Evolutionary conservation across 2,113 vertebrate genomes (phyloP).

Genomic region (Mungos mungo): DNA sequence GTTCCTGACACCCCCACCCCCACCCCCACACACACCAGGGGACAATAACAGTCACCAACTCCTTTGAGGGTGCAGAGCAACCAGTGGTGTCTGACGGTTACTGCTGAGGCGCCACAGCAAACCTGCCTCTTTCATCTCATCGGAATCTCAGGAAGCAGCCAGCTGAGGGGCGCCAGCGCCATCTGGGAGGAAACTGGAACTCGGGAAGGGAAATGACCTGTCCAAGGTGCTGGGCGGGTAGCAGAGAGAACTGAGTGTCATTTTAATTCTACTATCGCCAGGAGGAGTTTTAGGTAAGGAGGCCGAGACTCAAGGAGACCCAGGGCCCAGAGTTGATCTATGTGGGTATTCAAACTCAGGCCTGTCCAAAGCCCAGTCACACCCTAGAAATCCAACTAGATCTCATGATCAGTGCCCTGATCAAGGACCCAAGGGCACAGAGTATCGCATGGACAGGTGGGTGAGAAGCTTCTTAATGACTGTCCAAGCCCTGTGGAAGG

Average conservation of each 20-base stretch:
- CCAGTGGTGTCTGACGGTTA: not conserved
- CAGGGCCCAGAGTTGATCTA: not conserved
- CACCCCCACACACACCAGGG: not conserved
- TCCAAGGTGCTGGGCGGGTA: not conserved
- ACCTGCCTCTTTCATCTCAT: not conserved
- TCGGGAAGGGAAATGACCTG: not conserved
- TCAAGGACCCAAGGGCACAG: not conserved
- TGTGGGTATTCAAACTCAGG: not conserved
- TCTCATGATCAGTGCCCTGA: not conserved
- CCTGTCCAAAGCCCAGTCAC: fast-evolving
- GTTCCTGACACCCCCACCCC: no score
- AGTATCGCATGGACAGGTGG: not conserved
- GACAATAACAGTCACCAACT: not conserved
- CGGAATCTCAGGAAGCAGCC: not conserved
- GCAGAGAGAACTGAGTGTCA: not conserved
- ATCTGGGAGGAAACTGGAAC: not conserved
- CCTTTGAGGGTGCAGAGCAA: not conserved
- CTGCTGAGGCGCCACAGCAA: not conserved
- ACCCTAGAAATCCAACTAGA: not conserved
- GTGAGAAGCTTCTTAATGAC: not conserved
- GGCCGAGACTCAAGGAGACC: not conserved
- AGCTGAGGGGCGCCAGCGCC: no score
- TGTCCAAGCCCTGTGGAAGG: not conserved
- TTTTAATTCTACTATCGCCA: not conserved
- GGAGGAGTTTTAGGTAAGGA: not conserved